Evolutionary conservation across 2,797 vertebrate genomes (phyloP), one percentile per base, ranked within the genome.

Genomic region (Hapalemur alaotrensis): DNA sequence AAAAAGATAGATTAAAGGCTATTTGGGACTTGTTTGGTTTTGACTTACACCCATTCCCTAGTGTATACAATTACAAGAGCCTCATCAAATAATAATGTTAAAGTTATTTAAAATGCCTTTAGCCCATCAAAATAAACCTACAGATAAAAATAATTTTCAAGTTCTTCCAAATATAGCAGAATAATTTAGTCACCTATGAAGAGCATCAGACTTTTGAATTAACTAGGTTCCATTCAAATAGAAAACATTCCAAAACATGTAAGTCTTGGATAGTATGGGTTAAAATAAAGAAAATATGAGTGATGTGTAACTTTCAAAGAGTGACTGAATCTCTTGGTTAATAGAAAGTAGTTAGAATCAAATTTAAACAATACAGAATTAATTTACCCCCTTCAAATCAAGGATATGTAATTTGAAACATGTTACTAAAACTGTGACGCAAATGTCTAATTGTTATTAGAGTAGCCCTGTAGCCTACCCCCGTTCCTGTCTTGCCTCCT

Each of bases 1-100:
- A 94, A 85, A 97, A 94, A 70, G 41, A 89, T 59, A 92, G 95
- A 94, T 88, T 61, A 89, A 69, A 96, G 35, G 83, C 75, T 78
- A 43, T 76, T 70, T 81, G 61, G 30, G 15, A 72, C 10, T 84
- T 93, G 67, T 86, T 89, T 72, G 46, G 41, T 93, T 96, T 96
- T 89, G 38, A 91, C 48, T 84, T 95, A 83, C 14, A 84, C 59
- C 25, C 54, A 87, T 86, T 79, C 70, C 86, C 85, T 89, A 81
- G n/a, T 84, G 65, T 30, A 35, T 50, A 81, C 70, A 83, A 57
- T 87, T 80, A 4, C 59, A 63, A 65, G 22, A 35, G 3, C 2
- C 18, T 75, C 41, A 73, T 12, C 0, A 41, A 83, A 4, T 52
- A 52, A 72, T 57, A 7, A 41, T 48, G n/a, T 61, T 76, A 65